These are phyloP conservation scores for Drosophila trichaetosa DNA, from an alignment of 2,888 invertebrate genomes.

Conservation along the genomic window DNA sequence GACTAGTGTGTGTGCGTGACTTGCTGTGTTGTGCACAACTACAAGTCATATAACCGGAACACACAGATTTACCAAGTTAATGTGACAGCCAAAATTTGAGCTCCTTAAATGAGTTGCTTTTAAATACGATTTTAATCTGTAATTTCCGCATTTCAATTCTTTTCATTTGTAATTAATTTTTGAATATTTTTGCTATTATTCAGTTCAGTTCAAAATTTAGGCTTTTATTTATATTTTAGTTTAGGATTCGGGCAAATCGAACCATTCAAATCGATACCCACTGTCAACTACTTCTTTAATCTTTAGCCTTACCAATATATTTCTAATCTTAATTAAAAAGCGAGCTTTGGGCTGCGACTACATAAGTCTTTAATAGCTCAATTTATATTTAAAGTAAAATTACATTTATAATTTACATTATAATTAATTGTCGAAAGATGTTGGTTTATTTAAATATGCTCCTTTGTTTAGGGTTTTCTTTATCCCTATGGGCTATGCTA, in stretches of 20 bases:
- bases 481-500: background rate
- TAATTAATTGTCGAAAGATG: background rate
- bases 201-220: too few species aligned
- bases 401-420: background rate
- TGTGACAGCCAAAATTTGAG: background rate
- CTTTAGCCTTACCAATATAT: background rate
- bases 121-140: background rate
- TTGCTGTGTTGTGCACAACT: background rate
- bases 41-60: slow-evolving; percentile 1
- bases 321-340: background rate
- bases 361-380: background rate
- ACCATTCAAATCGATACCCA: background rate
- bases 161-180: background rate
- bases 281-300: background rate
- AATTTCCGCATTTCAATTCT: rapidly evolving
- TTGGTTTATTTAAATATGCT: background rate
- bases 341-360: background rate
- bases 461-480: background rate
- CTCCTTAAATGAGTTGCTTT: background rate
- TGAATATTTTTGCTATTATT: background rate
- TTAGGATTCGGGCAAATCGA: background rate
- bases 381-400: background rate
- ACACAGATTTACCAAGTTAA: background rate
- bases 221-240: background rate
- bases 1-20: background rate